Conservation (phyloP, 2,797 vertebrate genomes). For the Tapera naevia region DNA sequence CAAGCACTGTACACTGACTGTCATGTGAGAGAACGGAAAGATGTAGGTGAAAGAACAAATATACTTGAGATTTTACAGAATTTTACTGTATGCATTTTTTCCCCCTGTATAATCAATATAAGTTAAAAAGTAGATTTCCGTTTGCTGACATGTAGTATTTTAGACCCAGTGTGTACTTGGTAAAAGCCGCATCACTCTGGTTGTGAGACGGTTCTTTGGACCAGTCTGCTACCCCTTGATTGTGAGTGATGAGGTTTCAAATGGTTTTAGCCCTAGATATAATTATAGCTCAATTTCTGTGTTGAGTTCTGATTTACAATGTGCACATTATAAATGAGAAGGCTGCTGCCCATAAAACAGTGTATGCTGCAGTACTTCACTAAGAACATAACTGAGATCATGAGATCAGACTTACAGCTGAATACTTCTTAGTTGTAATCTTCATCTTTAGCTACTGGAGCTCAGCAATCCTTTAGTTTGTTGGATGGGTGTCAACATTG, state of each 20-base stretch:
- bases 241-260: not conserved
- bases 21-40: not conserved
- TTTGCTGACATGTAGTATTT: not conserved
- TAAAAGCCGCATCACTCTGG: fast-evolving
- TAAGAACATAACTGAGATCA: not conserved
- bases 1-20: not conserved
- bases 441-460: not conserved
- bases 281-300: not conserved
- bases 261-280: not conserved
- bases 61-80: not conserved
- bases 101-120: not conserved
- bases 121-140: not conserved
- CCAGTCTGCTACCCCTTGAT: not conserved
- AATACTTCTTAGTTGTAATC: not conserved
- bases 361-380: fast-evolving
- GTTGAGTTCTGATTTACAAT: not conserved
- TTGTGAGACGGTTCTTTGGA: fast-evolving
- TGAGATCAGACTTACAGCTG: not conserved
- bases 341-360: not conserved
- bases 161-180: fast-evolving
- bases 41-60: not conserved
- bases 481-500: not conserved
- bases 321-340: not conserved
- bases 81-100: fast-evolving
- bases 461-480: not conserved